Evolutionary conservation across 37 sponge, comb jelly and placozoan species (phyloP).

Genomic region (Beroe ovata): DNA sequence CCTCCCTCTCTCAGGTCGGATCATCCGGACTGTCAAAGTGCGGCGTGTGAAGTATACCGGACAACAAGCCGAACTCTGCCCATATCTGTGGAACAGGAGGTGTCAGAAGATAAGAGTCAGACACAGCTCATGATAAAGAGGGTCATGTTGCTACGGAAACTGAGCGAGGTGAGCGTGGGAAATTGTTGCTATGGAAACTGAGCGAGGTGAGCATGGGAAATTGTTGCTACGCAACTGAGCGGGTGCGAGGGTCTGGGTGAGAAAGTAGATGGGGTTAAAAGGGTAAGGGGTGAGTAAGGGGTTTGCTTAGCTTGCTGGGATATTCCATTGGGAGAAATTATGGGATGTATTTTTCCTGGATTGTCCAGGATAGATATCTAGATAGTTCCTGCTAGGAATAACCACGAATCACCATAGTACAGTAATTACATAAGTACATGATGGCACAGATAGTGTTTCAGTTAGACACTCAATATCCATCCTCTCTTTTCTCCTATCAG

Average conservation of each 20-base stretch:
- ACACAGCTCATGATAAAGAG: slow-evolving; percentile 43
- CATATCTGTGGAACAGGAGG: background rate
- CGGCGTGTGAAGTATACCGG: slow-evolving; percentile 27
- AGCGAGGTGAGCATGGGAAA: slow-evolving; percentile 21
- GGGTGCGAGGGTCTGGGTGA: too few species aligned
- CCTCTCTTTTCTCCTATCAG: too few species aligned
- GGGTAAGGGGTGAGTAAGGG: background rate
- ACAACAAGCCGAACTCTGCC: slow-evolving; percentile 31
- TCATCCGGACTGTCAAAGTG: slow-evolving; percentile 9
- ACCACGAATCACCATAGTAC: too few species aligned
- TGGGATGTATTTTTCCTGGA: too few species aligned
- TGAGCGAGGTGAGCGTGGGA: slow-evolving; percentile 16
- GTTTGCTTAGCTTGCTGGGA: too few species aligned
- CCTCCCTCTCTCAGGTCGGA: slow-evolving; percentile 4
- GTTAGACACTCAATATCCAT: too few species aligned
- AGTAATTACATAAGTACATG: too few species aligned
- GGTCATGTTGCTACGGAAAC: background rate
- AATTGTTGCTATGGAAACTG: background rate
- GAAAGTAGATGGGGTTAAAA: background rate
- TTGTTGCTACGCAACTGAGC: background rate
- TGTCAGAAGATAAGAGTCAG: background rate
- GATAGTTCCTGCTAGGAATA: too few species aligned
- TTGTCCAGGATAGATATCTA: too few species aligned
- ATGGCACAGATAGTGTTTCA: too few species aligned
- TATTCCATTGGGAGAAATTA: too few species aligned